A percentile compares a stretch with the other conserved stretches of the same genome.
phyloP scores from a whole-genome alignment of 2,888 invertebrate genomes.

The Drosophila pseudotalamancana region DNA sequence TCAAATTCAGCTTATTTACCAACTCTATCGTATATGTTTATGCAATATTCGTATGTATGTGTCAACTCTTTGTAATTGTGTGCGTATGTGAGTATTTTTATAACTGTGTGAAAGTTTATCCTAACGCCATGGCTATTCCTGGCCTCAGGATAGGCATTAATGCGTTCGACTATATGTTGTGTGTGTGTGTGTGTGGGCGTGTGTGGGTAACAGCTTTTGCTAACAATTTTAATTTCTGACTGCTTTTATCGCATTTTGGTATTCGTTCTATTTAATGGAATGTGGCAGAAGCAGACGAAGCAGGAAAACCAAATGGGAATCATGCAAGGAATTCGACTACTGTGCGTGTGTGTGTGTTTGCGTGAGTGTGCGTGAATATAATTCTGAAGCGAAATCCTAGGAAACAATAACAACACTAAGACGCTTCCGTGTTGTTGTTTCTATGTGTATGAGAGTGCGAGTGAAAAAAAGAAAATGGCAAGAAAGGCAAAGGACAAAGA shows the following conservation, averaged over 20 bases:
- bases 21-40: too few relatives aligned
- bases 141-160: conserved; percentile 27
- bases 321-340: conserved; percentile 55
- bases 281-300: conserved; percentile 45
- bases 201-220: conserved; percentile 22
- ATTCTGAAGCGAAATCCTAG: conserved; percentile 42
- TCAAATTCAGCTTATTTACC: too few relatives aligned
- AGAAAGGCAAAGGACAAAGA: conserved; percentile 24
- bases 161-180: conserved; percentile 7
- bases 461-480: conserved; percentile 17
- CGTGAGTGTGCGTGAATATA: conserved; percentile 12
- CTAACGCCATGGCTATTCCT: conserved; percentile 4
- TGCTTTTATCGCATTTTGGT: conserved; percentile 66
- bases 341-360: conserved; percentile 3
- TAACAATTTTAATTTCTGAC: conserved; percentile 68
- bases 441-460: not conserved
- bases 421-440: conserved; percentile 45
- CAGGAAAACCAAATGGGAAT: conserved; percentile 48
- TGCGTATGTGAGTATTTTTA: not conserved
- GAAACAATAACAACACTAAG: conserved; percentile 48
- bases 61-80: not conserved
- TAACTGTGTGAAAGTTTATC: conserved; percentile 15
- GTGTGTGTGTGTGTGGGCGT: conserved; percentile 1
- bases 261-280: conserved; percentile 67
- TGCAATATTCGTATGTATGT: not conserved